These are phyloP conservation scores for Margaritifera margaritifera DNA, from an alignment of 2,888 invertebrate species.

Conservation along the genomic window DNA sequence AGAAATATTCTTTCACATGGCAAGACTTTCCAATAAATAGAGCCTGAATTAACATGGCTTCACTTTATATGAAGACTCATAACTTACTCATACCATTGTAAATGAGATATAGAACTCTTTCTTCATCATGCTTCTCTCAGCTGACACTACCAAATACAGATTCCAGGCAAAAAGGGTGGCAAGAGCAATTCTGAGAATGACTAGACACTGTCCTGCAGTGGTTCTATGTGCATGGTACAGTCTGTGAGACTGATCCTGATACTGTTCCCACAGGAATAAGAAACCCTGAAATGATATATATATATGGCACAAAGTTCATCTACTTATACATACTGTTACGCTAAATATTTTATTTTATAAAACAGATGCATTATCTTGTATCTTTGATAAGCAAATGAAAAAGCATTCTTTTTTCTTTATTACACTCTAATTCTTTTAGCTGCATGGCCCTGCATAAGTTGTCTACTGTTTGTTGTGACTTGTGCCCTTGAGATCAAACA, in stretches of 20 bases:
- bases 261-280: slow-evolving; percentile 68
- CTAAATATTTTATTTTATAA: no score
- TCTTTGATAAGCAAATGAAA: no score
- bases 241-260: slow-evolving; percentile 59
- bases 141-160: slow-evolving; percentile 53
- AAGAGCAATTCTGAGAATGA: slow-evolving; percentile 59
- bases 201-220: slow-evolving; percentile 59
- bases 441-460: no score
- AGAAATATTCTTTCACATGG: neutral
- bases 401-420: no score
- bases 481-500: no score
- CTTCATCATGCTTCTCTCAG: slow-evolving; percentile 64
- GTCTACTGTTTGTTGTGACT: no score
- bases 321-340: no score
- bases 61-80: neutral
- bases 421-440: no score
- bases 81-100: slow-evolving; percentile 55
- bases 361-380: no score
- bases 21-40: neutral
- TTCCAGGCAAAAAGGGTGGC: slow-evolving; percentile 66
- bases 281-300: slow-evolving; percentile 58
- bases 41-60: neutral
- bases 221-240: slow-evolving; percentile 65
- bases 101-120: slow-evolving; percentile 66
- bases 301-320: no score